Percentiles rank a stretch among this genome's conserved stretches.
These are phyloP conservation scores for Vulpes ferrilata DNA, from an alignment of 2,113 vertebrate species.

Conservation along the genomic window DNA sequence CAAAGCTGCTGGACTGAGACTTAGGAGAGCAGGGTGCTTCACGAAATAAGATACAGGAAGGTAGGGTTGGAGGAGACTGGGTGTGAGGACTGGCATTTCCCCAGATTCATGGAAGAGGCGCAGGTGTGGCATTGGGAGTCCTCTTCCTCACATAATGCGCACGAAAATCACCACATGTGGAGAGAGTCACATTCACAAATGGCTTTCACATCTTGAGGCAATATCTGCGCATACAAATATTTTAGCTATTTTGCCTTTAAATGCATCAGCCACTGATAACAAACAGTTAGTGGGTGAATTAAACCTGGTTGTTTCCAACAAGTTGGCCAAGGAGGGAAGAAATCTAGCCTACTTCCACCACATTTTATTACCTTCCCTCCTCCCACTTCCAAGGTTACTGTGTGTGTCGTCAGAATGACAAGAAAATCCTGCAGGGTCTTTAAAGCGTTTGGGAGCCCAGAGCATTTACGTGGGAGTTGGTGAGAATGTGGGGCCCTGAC, in stretches of 20 bases:
- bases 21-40: neutral
- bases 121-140: neutral
- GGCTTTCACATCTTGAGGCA: neutral
- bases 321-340: neutral
- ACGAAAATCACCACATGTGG: rapidly evolving
- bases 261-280: neutral
- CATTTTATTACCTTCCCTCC: neutral
- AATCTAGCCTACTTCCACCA: neutral
- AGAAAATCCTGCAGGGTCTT: neutral
- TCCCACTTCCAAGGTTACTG: neutral
- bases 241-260: neutral
- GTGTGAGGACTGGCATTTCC: neutral
- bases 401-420: neutral
- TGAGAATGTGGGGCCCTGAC: neutral
- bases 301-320: neutral
- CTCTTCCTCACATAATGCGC: rapidly evolving
- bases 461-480: neutral
- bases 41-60: neutral
- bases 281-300: neutral
- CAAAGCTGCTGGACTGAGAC: neutral
- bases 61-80: neutral
- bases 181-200: neutral
- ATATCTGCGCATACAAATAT: neutral
- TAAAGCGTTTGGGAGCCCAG: neutral
- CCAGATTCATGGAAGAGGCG: neutral